Percentiles rank a stretch among this genome's conserved stretches.
Conservation (phyloP, 1,140 invertebrate species). For the Dryas iulia region DNA sequence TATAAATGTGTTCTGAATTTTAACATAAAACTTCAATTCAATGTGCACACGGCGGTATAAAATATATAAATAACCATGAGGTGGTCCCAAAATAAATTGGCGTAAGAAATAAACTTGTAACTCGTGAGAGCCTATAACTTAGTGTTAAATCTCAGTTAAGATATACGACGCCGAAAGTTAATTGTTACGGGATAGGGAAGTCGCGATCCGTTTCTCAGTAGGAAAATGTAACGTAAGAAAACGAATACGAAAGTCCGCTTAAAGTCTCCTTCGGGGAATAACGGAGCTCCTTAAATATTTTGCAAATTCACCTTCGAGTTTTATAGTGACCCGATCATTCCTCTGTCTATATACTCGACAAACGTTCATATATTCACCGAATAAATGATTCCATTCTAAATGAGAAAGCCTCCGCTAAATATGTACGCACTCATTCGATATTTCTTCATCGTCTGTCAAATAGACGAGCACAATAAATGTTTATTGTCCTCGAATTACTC, state of each 20-base stretch:
- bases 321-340: constrained; percentile 46
- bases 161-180: constrained; percentile 38
- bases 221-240: constrained; percentile 55
- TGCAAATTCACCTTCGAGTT: constrained; percentile 49
- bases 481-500: constrained; percentile 78
- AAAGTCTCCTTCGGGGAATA: constrained; percentile 20
- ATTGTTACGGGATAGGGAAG: constrained; percentile 56
- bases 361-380: background rate
- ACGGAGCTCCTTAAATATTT: constrained; percentile 48
- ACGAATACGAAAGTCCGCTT: constrained; percentile 49
- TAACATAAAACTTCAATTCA: too few relatives aligned
- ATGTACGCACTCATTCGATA: constrained; percentile 67
- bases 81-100: constrained; percentile 17
- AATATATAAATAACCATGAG: background rate
- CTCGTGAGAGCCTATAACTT: constrained; percentile 13
- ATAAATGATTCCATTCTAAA: constrained; percentile 35
- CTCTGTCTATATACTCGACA: background rate
- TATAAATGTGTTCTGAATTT: too few relatives aligned
- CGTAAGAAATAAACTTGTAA: constrained; percentile 5
- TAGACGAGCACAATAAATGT: constrained; percentile 75
- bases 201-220: constrained; percentile 52
- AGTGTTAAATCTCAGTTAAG: constrained; percentile 36
- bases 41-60: too few relatives aligned
- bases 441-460: constrained; percentile 74
- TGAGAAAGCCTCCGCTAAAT: constrained; percentile 36